phyloP scores from a whole-genome alignment of 2,797 vertebrate genomes.

The Euthynnus affinis region DNA sequence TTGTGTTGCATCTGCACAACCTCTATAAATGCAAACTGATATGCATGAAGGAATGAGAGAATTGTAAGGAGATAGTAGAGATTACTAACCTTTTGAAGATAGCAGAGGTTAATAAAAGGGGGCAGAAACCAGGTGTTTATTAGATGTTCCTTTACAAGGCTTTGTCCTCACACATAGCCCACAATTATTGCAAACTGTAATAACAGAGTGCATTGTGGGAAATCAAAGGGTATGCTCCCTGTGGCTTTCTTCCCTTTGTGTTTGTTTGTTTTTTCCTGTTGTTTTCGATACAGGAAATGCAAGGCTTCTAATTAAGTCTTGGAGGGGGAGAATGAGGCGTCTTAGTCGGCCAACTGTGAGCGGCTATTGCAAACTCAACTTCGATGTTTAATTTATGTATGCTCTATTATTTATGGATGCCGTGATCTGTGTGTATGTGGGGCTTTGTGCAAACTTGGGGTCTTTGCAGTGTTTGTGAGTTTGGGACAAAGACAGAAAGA shows the following conservation, averaged over 20 bases:
- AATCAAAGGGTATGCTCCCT: constrained; percentile 63
- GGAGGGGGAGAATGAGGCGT: constrained; percentile 59
- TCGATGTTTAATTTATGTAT: constrained; percentile 83
- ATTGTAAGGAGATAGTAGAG: constrained; percentile 8
- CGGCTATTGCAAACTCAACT: constrained; percentile 70
- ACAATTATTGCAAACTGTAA: constrained; percentile 60
- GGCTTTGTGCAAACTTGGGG: constrained; percentile 46
- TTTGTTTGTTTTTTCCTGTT: constrained; percentile 64
- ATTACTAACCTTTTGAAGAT: constrained; percentile 58
- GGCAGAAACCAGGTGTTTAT: constrained; percentile 53
- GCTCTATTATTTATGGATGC: constrained; percentile 82
- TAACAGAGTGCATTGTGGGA: constrained; percentile 66
- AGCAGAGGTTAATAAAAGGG: constrained; percentile 37
- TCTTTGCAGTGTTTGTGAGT: constrained; percentile 40
- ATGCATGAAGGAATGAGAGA: constrained; percentile 20
- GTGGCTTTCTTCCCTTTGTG: constrained; percentile 56
- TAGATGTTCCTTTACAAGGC: constrained; percentile 51
- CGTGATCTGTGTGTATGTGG: constrained; percentile 67
- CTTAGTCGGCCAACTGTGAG: constrained; percentile 70
- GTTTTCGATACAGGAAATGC: constrained; percentile 72
- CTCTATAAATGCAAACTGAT: constrained; percentile 40
- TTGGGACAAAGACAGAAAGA: constrained; percentile 23
- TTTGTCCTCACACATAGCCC: constrained; percentile 47
- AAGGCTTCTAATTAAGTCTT: constrained; percentile 80
- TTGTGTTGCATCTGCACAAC: constrained; percentile 13